Conservation (phyloP, 2,797 vertebrate species). For the Oreortyx pictus region DNA sequence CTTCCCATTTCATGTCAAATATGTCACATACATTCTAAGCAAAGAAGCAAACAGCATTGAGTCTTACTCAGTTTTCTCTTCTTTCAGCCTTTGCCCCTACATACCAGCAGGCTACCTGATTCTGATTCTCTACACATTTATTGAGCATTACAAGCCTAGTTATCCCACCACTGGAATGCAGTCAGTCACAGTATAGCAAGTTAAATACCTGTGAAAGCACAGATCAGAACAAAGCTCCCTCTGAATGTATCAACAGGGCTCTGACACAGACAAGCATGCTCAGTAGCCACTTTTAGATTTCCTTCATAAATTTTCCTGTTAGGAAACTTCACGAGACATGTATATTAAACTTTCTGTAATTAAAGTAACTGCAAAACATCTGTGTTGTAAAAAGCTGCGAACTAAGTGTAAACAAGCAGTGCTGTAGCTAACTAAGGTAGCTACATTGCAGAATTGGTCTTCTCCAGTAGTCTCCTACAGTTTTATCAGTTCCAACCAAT, state of each 20-base stretch:
- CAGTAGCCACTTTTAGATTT: neutral
- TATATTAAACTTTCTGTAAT: neutral
- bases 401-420: neutral
- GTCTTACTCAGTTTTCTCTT: neutral
- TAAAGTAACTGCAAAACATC: neutral
- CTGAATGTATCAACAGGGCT: neutral
- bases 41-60: neutral
- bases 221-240: neutral
- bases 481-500: neutral
- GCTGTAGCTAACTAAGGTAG: neutral
- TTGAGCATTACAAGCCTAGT: neutral
- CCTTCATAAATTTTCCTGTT: neutral
- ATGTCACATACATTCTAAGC: neutral
- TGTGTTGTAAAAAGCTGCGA: neutral
- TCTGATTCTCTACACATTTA: neutral
- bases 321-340: neutral
- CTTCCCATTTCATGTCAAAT: neutral
- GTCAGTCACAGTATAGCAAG: neutral
- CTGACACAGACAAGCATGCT: neutral
- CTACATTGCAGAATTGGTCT: neutral
- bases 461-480: neutral
- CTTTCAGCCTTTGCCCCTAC: neutral
- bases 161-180: neutral
- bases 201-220: neutral
- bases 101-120: fast-evolving